phyloP scores from a whole-genome alignment of 2,888 invertebrate species.

The Tinea trinotella region DNA sequence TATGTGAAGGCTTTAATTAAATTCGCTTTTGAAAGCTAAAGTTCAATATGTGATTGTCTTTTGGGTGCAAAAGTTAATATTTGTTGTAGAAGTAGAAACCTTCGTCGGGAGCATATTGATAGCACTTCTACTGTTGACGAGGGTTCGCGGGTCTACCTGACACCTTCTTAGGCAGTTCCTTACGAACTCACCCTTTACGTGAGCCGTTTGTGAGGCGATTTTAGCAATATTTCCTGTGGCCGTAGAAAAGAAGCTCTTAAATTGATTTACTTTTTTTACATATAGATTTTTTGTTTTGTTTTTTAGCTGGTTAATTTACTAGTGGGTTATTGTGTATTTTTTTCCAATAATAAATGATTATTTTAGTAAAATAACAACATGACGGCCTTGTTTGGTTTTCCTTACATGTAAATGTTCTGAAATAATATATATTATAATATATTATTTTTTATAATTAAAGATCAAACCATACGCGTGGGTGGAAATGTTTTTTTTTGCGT shows the following conservation, averaged over 20 bases:
- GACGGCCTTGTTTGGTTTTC: no score
- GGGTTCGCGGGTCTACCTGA: conserved; percentile 7
- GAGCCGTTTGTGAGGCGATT: not conserved
- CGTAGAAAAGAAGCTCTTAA: not conserved
- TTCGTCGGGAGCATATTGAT: conserved; percentile 6
- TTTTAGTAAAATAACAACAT: no score
- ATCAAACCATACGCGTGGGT: no score
- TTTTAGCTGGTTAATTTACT: not conserved
- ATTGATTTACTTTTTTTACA: not conserved
- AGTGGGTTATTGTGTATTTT: no score
- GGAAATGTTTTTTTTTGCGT: no score
- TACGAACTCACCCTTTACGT: not conserved
- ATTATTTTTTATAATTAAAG: no score
- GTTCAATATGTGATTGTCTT: conserved; percentile 12
- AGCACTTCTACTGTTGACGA: conserved; percentile 6
- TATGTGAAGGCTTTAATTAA: not conserved
- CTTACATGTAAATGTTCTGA: no score
- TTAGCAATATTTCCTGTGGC: not conserved
- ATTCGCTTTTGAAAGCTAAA: not conserved
- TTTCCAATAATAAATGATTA: no score
- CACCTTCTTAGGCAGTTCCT: conserved; percentile 11
- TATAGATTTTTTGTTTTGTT: not conserved
- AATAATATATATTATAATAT: no score
- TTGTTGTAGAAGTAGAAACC: conserved; percentile 8
- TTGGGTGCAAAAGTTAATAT: conserved; percentile 6